Conservation (phyloP, 2,113 vertebrate genomes). For the Hippocampus zosterae region DNA sequence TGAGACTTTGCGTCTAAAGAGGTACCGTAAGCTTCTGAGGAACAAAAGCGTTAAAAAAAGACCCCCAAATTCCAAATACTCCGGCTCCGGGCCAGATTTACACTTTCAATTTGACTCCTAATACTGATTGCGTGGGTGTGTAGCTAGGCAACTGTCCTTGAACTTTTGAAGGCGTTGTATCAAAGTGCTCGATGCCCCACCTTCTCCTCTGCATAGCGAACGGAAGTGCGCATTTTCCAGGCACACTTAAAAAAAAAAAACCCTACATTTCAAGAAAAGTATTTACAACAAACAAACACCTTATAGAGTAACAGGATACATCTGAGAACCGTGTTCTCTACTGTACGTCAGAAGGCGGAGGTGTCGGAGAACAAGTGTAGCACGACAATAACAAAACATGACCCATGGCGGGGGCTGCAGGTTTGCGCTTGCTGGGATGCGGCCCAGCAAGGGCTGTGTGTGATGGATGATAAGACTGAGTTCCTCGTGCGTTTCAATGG, state of each 20-base stretch:
- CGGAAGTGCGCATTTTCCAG: slow-evolving; percentile 19
- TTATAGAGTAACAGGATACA: slow-evolving; percentile 2
- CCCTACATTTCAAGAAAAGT: slow-evolving; percentile 30
- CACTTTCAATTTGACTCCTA: slow-evolving; percentile 6
- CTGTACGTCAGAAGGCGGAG: neutral
- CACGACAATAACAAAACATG: neutral
- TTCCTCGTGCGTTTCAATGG: neutral
- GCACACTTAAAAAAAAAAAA: slow-evolving; percentile 31
- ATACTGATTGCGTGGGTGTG: neutral
- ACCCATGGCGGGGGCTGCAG: neutral
- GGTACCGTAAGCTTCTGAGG: slow-evolving; percentile 37
- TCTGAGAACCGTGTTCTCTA: slow-evolving; percentile 3
- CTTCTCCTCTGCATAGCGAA: slow-evolving; percentile 27
- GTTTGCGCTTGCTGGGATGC: neutral
- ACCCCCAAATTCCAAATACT: slow-evolving; percentile 38
- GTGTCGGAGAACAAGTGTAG: neutral
- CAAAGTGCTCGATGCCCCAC: slow-evolving; percentile 23
- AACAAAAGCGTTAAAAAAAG: slow-evolving; percentile 9
- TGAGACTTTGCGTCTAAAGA: slow-evolving; percentile 21
- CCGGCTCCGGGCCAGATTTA: slow-evolving; percentile 54
- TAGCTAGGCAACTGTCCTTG: neutral
- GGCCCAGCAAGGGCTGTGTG: no score
- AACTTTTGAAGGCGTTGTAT: slow-evolving; percentile 16
- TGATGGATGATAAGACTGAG: slow-evolving; percentile 6
- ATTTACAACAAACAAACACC: slow-evolving; percentile 48